Evolutionary conservation across 2,113 vertebrate species (phyloP).

Genomic region (Cavia aperea): DNA sequence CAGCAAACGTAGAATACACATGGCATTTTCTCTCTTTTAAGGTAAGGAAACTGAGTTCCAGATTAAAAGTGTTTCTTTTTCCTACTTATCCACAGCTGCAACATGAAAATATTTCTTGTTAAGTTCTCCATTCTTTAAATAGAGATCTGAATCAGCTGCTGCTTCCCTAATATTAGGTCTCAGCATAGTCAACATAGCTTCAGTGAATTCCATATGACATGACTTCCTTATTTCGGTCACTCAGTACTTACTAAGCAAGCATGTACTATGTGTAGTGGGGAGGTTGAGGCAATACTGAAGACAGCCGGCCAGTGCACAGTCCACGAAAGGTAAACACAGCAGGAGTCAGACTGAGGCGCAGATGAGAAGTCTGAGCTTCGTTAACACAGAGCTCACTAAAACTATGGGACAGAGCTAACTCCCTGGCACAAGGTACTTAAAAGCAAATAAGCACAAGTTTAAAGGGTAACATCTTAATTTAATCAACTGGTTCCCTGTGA

Average conservation of each 20-base stretch:
- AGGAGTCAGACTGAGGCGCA: background rate
- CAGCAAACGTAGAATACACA: background rate
- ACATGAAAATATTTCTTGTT: conserved; percentile 19
- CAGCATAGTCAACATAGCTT: background rate
- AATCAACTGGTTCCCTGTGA: background rate
- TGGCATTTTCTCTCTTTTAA: background rate
- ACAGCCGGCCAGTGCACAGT: background rate
- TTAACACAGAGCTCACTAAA: background rate
- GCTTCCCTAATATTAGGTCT: conserved; percentile 10
- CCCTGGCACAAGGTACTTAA: background rate
- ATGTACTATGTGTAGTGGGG: background rate
- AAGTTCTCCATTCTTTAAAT: conserved; percentile 65
- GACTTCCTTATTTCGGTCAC: conserved; percentile 43
- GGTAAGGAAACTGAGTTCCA: conserved; percentile 16
- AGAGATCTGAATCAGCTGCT: conserved; percentile 56
- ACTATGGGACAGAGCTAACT: background rate
- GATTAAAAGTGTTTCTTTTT: background rate
- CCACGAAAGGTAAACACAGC: background rate
- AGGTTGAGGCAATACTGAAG: background rate
- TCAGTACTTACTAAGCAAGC: background rate
- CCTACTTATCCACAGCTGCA: conserved; percentile 5
- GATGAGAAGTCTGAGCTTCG: background rate
- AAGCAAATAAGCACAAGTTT: background rate
- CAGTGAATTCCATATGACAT: conserved; percentile 31
- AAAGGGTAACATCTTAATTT: background rate